phyloP scores from a whole-genome alignment of 1,140 invertebrate genomes.

The Orussus abietinus region DNA sequence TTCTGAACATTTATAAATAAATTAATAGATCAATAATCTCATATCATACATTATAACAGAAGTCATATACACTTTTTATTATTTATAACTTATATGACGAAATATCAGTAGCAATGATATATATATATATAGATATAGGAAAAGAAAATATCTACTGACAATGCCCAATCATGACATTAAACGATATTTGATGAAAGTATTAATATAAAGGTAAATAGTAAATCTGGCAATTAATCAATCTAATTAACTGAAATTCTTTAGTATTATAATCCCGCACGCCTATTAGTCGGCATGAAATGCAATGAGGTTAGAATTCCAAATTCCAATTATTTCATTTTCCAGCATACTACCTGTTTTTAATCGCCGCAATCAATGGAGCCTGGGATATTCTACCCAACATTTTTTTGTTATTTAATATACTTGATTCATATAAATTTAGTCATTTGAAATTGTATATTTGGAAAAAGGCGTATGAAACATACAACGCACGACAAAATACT shows the following conservation, averaged over 20 bases:
- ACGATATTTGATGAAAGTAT: slow-evolving; percentile 1
- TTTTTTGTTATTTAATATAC: slow-evolving; percentile 14
- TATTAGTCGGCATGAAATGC: too few species aligned
- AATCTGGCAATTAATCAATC: background rate
- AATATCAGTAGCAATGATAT: background rate
- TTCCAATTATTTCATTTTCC: too few species aligned
- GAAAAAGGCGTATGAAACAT: too few species aligned
- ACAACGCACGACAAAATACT: too few species aligned
- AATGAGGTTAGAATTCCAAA: too few species aligned
- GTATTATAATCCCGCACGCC: too few species aligned
- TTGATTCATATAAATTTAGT: slow-evolving; percentile 16
- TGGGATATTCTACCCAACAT: slow-evolving; percentile 25
- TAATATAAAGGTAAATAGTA: slow-evolving; percentile 1
- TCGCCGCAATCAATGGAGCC: slow-evolving; percentile 19
- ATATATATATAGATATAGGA: background rate
- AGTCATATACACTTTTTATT: too few species aligned
- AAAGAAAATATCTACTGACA: background rate
- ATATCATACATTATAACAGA: too few species aligned
- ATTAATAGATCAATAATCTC: too few species aligned
- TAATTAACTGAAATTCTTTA: too few species aligned
- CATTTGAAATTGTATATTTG: too few species aligned
- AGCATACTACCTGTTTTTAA: slow-evolving; percentile 35
- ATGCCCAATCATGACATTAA: background rate
- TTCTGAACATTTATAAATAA: too few species aligned
- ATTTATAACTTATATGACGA: background rate